A percentile compares a stretch with the other conserved stretches of the same genome.
phyloP scores from a whole-genome alignment of 2,113 vertebrate species.

The Platycercus adscitus region DNA sequence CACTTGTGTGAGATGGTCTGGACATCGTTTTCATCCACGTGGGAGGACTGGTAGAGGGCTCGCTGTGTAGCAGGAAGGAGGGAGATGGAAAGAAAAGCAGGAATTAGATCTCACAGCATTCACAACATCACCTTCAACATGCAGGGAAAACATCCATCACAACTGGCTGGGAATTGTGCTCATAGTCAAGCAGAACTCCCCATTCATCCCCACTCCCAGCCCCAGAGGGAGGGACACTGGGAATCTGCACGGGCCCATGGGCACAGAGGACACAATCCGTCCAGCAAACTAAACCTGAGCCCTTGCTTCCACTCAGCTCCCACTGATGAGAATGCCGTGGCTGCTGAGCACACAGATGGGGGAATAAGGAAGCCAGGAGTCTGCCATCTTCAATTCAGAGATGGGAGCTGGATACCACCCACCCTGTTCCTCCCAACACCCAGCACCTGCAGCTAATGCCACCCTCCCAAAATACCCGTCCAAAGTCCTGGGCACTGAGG shows the following conservation, averaged over 20 bases:
- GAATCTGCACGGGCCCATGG: fast-evolving
- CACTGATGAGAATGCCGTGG: fast-evolving
- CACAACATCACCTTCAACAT: background rate
- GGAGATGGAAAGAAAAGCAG: background rate
- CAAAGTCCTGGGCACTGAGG: background rate
- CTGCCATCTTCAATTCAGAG: background rate
- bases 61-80: constrained; percentile 74
- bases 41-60: constrained; percentile 97
- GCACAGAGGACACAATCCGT: background rate
- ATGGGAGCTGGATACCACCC: background rate
- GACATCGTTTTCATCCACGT: constrained; percentile 97
- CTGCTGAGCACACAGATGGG: fast-evolving
- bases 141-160: background rate
- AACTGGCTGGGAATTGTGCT: background rate
- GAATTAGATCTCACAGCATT: background rate
- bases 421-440: background rate
- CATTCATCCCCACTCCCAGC: background rate
- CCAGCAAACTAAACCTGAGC: background rate
- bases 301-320: background rate
- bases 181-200: background rate
- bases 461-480: background rate
- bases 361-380: background rate
- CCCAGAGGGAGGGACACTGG: background rate
- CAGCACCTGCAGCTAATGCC: background rate
- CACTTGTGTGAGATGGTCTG: constrained; percentile 99